Base-by-base conservation (phyloP, 2,888 invertebrate species). In the Formica aserva region DNA sequence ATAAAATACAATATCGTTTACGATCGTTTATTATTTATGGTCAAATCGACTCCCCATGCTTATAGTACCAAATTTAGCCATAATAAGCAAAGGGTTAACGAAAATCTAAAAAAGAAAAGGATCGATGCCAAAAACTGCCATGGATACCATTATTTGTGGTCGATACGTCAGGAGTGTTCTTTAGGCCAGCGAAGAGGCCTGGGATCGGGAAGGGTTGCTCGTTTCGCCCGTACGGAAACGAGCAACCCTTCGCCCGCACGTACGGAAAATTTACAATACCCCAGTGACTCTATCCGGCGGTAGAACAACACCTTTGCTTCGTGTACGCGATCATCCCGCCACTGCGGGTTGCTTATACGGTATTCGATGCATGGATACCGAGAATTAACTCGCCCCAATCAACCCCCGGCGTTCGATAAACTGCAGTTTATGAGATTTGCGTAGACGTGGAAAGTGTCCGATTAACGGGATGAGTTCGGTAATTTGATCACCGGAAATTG, bases 241-340 rank as follows among this genome's bases (percentile, higher is more conserved):
- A 32, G 32, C 32, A 32, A 32, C 32, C 32, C 32, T 32, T 32
- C 32, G 6, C 32, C 32, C 32, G 55, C 76, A 82, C 77, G 88
- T 83, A 75, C 60, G 60, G 75, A 76, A 89, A 86, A 87, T 87
- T 88, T 87, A 89, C 86, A 87, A 87, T 86, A 72, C 77, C 75
- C 84, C 67, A 41, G 55, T 82, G 81, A 76, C 82, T 72, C 22
- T 60, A 72, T 69, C 62, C 57, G 48, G 9, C 32, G 66, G 13
- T 48, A 52, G 35, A 80, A 38, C 87, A 63, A 74, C 87, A 75
- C 89, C 85, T 85, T 80, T 57, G 26, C 48, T 38, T 48, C 41
- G 55, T 29, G 62, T 67, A 74, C 26, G 57, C 78, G 38, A 15
- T 6, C 52, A 62, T 76, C 48, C 63, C 38, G 72, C 29, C 72